Percentiles rank a stretch among this genome's conserved stretches.
Evolutionary conservation across 2,797 vertebrate species (phyloP).

Genomic region (Xyrichtys novacula): DNA sequence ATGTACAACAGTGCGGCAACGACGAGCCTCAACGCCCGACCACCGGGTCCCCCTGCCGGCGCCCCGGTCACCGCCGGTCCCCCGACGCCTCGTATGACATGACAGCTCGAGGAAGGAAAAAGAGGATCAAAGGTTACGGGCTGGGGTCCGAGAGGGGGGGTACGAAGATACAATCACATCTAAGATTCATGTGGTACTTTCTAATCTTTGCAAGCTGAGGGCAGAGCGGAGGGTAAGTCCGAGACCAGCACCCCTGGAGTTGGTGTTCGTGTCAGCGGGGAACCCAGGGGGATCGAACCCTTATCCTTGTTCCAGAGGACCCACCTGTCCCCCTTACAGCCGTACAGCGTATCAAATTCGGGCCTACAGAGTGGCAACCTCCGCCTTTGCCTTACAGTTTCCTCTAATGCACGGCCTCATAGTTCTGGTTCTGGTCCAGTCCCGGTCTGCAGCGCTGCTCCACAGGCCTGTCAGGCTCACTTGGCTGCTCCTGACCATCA

Average conservation of each 20-base stretch:
- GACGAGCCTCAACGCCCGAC: slow-evolving; percentile 65
- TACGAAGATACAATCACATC: slow-evolving; percentile 3
- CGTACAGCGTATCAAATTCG: slow-evolving; percentile 31
- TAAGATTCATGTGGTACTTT: slow-evolving; percentile 25
- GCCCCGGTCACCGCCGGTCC: slow-evolving; percentile 73
- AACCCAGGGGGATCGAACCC: slow-evolving; percentile 16
- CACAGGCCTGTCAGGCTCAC: slow-evolving; percentile 66
- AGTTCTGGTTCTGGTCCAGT: slow-evolving; percentile 68
- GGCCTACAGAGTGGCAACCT: slow-evolving; percentile 59
- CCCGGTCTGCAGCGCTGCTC: slow-evolving; percentile 61
- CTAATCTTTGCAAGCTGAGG: slow-evolving; percentile 28
- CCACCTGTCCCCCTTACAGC: slow-evolving; percentile 17
- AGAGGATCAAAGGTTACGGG: slow-evolving; percentile 78
- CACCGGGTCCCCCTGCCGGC: slow-evolving; percentile 67
- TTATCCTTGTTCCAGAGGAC: slow-evolving; percentile 21
- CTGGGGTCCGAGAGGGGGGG: slow-evolving; percentile 51
- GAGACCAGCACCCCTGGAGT: slow-evolving; percentile 22
- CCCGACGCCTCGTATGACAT: slow-evolving; percentile 82
- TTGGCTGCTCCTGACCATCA: slow-evolving; percentile 70
- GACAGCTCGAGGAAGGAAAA: slow-evolving; percentile 84
- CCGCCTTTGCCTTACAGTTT: slow-evolving; percentile 65
- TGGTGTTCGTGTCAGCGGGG: slow-evolving; percentile 10
- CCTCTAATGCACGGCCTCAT: slow-evolving; percentile 68
- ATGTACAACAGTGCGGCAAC: slow-evolving; percentile 62
- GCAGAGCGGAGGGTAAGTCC: slow-evolving; percentile 38